phyloP scores from a whole-genome alignment of 2,888 invertebrate species.

The Xylophagus ater region DNA sequence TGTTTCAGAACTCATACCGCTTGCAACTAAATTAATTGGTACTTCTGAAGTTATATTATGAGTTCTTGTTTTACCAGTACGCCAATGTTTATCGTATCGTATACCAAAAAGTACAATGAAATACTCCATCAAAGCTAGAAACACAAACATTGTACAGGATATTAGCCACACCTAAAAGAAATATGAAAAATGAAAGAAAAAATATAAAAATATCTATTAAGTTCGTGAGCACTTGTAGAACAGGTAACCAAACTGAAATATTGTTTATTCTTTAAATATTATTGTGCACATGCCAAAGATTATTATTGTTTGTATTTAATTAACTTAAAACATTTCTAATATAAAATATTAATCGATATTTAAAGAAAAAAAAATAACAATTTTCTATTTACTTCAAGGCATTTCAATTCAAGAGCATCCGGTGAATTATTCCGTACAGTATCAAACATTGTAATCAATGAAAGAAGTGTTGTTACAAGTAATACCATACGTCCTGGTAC shows the following conservation, averaged over 20 bases:
- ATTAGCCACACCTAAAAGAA: slow-evolving; percentile 46
- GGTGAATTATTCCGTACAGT: slow-evolving; percentile 55
- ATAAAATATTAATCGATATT: too few species aligned
- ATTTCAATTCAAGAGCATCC: slow-evolving; percentile 50
- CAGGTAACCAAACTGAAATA: background rate
- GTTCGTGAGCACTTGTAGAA: background rate
- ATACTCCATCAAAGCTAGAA: slow-evolving; percentile 51
- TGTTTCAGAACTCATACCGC: slow-evolving; percentile 23
- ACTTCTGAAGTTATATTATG: slow-evolving; percentile 27
- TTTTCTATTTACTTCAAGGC: slow-evolving; percentile 41
- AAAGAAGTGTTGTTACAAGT: slow-evolving; percentile 50
- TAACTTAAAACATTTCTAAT: slow-evolving; percentile 7
- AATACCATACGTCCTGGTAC: slow-evolving; percentile 52
- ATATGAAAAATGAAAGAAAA: slow-evolving; percentile 7
- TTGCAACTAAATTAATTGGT: slow-evolving; percentile 25
- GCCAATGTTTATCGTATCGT: slow-evolving; percentile 54
- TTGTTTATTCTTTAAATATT: too few species aligned
- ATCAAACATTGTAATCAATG: slow-evolving; percentile 55
- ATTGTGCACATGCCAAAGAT: background rate
- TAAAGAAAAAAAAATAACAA: slow-evolving; percentile 1
- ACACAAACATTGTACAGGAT: slow-evolving; percentile 53
- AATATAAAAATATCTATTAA: slow-evolving; percentile 5
- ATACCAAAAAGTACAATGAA: slow-evolving; percentile 54
- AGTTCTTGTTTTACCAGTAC: slow-evolving; percentile 25
- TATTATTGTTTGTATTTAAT: slow-evolving; percentile 10